These are phyloP conservation scores for Pseudomyrmex concolor DNA, from an alignment of 1,140 invertebrate genomes.

Conservation along the genomic window DNA sequence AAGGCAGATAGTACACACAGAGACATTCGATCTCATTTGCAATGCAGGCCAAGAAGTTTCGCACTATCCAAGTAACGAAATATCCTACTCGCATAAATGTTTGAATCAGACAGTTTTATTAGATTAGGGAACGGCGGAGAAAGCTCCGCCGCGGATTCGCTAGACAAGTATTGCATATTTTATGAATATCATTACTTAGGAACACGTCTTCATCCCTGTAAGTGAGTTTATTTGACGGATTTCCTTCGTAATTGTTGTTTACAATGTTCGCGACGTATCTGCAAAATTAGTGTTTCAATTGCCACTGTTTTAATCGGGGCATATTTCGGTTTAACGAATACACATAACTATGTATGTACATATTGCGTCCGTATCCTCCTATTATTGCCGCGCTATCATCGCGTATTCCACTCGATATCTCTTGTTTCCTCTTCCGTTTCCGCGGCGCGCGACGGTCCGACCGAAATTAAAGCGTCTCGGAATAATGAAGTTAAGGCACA, in stretches of 20 bases:
- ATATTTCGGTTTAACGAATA: too few relatives aligned
- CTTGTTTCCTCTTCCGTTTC: constrained; percentile 6
- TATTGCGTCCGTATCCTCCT: not conserved
- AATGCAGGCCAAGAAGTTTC: constrained; percentile 29
- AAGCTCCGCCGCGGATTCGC: constrained; percentile 23
- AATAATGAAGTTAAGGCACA: constrained; percentile 72
- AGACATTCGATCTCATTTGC: constrained; percentile 7
- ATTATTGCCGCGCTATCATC: constrained; percentile 31
- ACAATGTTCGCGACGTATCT: not conserved
- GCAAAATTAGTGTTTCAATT: not conserved
- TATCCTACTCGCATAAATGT: constrained; percentile 11
- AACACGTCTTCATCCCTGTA: constrained; percentile 3
- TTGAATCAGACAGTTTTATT: constrained; percentile 43
- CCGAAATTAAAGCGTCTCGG: constrained; percentile 69
- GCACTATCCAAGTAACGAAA: not conserved
- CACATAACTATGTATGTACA: not conserved
- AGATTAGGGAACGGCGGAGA: constrained; percentile 8
- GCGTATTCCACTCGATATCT: constrained; percentile 30
- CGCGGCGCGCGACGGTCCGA: constrained; percentile 16
- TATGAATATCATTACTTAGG: not conserved
- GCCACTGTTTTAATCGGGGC: too few relatives aligned
- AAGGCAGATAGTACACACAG: not conserved
- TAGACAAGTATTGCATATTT: constrained; percentile 35
- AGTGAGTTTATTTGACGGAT: not conserved
- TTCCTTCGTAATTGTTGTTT: not conserved